Base-by-base conservation (phyloP, 2,797 vertebrate species). In the Loris lydekkerianus region DNA sequence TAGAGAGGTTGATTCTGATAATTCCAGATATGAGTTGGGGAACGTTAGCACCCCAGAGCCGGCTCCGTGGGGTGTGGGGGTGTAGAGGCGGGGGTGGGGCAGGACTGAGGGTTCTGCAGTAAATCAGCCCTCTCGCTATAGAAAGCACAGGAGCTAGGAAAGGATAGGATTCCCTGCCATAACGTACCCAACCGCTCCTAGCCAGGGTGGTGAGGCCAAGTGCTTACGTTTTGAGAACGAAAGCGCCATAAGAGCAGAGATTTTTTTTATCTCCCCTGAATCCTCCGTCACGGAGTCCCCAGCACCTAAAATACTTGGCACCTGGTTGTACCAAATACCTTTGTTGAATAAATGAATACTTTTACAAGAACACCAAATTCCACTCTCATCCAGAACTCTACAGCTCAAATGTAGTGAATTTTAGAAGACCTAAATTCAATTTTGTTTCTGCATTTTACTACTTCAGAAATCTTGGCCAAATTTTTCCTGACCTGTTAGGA, bases 281-380 rank as follows among this genome's bases (percentile, higher is more conserved):
- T 29, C 82, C 77, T 49, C 75, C 69, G 61, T 86, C 93, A 60
- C 58, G 93, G 96, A 96, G 94, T 97, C 82, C 95, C 93, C 90
- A 34, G 21, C 73, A 69, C 90, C 84, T 91, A 93, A 96, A 96
- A 96, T 89, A 37, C 61, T 63, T 75, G 78, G 56, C 85, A 78
- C 43, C 15, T 63, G 65, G 56, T 81, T 65, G 31, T 31, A 70
- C 58, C 84, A 40, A 60, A n/a, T 85, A 31, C 40, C 2, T 86
- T 78, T 37, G 53, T 40, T 82, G 82, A 90, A 80, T 90, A 78
- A 90, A 83, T 90, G 63, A 83, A 29, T 56, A 18, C n/a, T 95
- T 88, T 31, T 80, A n/a, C 56, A 63, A 94, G 75, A 88, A n/a
- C 11, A 37, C 31, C 63, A 27, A 43, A 63, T 18, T 69, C 69